phyloP scores from a whole-genome alignment of 2,113 vertebrate species.

The Leiothrix lutea region DNA sequence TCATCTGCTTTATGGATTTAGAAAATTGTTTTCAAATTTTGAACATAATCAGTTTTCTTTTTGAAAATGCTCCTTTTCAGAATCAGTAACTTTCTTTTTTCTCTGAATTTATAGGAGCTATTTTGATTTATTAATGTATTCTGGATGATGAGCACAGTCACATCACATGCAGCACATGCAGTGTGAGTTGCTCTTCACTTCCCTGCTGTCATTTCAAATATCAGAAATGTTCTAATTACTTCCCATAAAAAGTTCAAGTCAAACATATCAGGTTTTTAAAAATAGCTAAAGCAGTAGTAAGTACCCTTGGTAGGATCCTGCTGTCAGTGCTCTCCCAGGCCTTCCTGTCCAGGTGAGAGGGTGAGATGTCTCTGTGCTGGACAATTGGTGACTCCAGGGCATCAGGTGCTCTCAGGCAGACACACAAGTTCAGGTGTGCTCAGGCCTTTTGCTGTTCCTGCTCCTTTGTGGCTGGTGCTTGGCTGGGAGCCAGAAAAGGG shows the following conservation, averaged over 20 bases:
- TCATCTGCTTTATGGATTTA: neutral
- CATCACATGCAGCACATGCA: rapidly evolving
- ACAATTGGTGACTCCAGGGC: neutral
- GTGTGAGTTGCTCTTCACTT: neutral
- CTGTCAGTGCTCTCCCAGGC: neutral
- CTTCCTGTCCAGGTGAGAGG: neutral
- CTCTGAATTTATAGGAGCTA: neutral
- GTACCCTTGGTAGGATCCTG: slow-evolving; percentile 12
- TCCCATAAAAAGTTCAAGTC: neutral
- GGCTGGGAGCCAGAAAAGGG: slow-evolving; percentile 31
- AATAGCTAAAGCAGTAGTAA: neutral
- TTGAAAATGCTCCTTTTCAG: neutral
- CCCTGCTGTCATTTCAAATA: neutral
- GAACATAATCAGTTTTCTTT: neutral
- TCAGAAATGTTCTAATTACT: neutral
- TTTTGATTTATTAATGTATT: neutral
- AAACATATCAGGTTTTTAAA: neutral
- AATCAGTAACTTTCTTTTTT: neutral
- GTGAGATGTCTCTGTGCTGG: neutral
- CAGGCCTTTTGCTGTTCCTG: neutral
- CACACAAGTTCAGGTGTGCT: neutral
- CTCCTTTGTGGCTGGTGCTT: neutral
- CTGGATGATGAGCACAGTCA: neutral
- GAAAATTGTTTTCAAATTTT: neutral
- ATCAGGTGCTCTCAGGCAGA: neutral